Conservation (phyloP, 2,113 vertebrate species). For the Malurus alboscapulatus region DNA sequence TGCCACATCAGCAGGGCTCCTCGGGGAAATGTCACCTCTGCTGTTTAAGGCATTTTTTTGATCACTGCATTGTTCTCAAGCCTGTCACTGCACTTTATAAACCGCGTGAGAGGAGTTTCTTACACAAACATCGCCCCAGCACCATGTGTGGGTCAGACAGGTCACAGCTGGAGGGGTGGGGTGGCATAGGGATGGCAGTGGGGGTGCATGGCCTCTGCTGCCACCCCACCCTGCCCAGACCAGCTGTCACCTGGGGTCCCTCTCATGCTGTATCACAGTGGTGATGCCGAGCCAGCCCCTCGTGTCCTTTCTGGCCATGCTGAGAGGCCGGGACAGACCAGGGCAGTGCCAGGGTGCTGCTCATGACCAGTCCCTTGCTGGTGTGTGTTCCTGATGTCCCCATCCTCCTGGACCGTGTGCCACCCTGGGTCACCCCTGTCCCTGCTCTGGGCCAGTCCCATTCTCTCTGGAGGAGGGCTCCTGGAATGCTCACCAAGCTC, state of each 20-base stretch:
- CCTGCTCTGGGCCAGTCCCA: neutral
- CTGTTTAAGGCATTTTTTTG: neutral
- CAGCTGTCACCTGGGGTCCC: neutral
- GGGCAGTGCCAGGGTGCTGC: neutral
- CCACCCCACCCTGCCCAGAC: neutral
- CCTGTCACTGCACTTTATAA: neutral
- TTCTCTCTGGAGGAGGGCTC: neutral
- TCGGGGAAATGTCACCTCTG: conserved; percentile 25
- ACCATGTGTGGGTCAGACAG: neutral
- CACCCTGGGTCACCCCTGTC: rapidly evolving
- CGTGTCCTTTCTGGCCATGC: neutral
- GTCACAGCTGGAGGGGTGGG: neutral
- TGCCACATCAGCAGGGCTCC: neutral
- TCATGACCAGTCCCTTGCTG: neutral
- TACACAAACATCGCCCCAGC: neutral
- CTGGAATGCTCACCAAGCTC: rapidly evolving
- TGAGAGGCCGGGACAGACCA: neutral
- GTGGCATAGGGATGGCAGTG: neutral
- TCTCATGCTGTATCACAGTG: neutral
- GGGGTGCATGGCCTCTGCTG: neutral
- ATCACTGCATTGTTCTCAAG: conserved; percentile 10
- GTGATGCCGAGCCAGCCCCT: neutral
- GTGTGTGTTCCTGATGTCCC: neutral
- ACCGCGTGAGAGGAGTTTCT: neutral
- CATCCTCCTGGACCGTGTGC: rapidly evolving